Conservation (phyloP, 2,888 invertebrate species). For the Meganola albula region DNA sequence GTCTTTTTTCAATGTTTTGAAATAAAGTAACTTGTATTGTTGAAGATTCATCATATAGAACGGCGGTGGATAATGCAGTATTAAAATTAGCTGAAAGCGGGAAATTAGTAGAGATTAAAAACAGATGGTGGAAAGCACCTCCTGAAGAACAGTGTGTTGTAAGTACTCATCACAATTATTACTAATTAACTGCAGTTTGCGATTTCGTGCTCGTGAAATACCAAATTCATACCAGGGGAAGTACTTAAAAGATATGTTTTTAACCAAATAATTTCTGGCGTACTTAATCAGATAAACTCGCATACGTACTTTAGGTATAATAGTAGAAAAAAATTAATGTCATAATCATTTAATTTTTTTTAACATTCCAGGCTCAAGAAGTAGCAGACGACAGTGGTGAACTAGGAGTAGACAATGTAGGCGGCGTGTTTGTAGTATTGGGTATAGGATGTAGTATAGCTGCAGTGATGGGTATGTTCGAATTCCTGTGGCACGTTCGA, state of each 20-base stretch:
- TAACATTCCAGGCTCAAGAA: slow-evolving; percentile 42
- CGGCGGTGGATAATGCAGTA: slow-evolving; percentile 90
- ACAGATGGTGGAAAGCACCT: slow-evolving; percentile 93
- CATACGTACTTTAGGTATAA: too few relatives aligned
- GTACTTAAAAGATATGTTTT: too few relatives aligned
- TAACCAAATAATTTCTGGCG: too few relatives aligned
- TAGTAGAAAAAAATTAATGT: too few relatives aligned
- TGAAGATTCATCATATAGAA: slow-evolving; percentile 84
- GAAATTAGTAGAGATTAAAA: slow-evolving; percentile 86
- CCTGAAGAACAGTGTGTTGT: slow-evolving; percentile 79
- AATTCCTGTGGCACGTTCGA: slow-evolving; percentile 93
- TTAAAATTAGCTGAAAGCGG: slow-evolving; percentile 94
- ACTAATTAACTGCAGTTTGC: too few relatives aligned
- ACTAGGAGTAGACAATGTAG: slow-evolving; percentile 90
- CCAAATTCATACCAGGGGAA: too few relatives aligned
- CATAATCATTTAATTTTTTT: background rate
- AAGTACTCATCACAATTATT: slow-evolving; percentile 27
- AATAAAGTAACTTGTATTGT: too few relatives aligned
- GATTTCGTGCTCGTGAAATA: too few relatives aligned
- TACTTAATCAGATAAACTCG: too few relatives aligned
- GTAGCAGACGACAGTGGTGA: slow-evolving; percentile 68
- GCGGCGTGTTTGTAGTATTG: slow-evolving; percentile 93
- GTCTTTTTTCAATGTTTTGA: too few relatives aligned
- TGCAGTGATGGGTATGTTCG: slow-evolving; percentile 86
- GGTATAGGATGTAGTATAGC: slow-evolving; percentile 85